Evolutionary conservation across 2,797 vertebrate genomes (phyloP), one percentile per base, ranked within the genome.

Genomic region (Channallabes apus): DNA sequence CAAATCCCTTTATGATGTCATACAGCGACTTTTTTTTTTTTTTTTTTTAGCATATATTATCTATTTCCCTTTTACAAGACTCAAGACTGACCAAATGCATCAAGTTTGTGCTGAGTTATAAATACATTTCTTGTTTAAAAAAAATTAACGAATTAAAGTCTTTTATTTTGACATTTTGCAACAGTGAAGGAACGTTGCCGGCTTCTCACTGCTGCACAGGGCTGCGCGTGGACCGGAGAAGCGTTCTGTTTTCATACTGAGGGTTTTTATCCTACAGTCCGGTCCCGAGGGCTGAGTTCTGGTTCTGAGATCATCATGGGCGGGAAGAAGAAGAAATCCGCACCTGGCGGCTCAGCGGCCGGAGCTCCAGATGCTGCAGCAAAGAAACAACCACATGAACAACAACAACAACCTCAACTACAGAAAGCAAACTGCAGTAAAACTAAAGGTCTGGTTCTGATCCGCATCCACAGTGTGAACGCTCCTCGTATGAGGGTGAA

Each of bases 251-350:
- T 38, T 2, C 4, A 9, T 24, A 18, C 1, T 1, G 12, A 6
- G 6, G 4, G 7, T 58, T 38, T 35, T 15, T 58, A 71, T 82
- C 22, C 3, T 56, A 14, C 8, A 9, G 38, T 11, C 22, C n/a
- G 56, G 9, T 35, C 6, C 71, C 11, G 41, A 35, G 35, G 35
- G 35, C 35, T 35, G 24, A 62, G 0, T 12, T 73, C 5, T 56
- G 72, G 35, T 35, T 35, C 35, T 35, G 38, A 51, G 51, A 7
- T 73, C 3, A 41, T 18, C 24, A 96, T 96, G 95, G 95, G 95
- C 2, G 95, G 95, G 1, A 96, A 96, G 89, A 96, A 96, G 88
- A 96, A 96, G 91, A 96, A 94, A 88, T 81, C 90, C 6, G 87
- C 88, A 41, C 86, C 86, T 71, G 80, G 85, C 68, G 32, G 84